Base-by-base conservation (phyloP, 1,140 invertebrate species). In the Sesamia nonagrioides region DNA sequence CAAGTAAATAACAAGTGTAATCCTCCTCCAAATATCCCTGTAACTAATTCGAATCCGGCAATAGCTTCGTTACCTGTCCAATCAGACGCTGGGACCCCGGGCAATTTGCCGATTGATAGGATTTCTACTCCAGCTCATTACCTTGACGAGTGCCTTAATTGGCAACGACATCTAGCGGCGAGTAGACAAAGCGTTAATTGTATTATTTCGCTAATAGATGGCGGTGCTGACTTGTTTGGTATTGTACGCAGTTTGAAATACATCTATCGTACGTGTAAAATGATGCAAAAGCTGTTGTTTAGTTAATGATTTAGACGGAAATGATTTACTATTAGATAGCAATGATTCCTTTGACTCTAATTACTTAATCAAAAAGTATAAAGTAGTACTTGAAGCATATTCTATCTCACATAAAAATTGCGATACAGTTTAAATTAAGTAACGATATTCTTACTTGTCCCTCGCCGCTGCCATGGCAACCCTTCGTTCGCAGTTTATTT, bases 31-130 rank as follows among this genome's bases (percentile, higher is more conserved):
- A 74, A 74, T 56, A 74, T 50, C 27, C 72, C 48, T 58, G 58
- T 45, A 77, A 66, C 56, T 77, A 66, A 77, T 77, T 77, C 74
- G 7, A 35, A 21, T 17, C 35, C 61, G 48, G 21, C 33, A 35
- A 77, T 77, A 68, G 74, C 61, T 75, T 78, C 76, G 72, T 78
- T 78, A 78, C 77, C 66, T 71, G 77, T 72, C 77, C 77, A 78
- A 78, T 78, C 77, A 78, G 77, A 54, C 75, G 52, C 37, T 63
- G 42, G 66, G 52, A 9, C 21, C 35, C 74, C 35, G 27, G 68
- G 35, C 68, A 72, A 72, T 78, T 71, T 78, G 68, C 56, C 77
- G 33, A 71, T 72, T 50, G 66, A 71, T 78, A 61, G 66, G 54
- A 78, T 71, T 78, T 21, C 42, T 17, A 52, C 50, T 72, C 40